Evolutionary conservation across 2,113 vertebrate species (phyloP), one percentile per base, ranked within the genome.

Genomic region (Sorex fumeus): DNA sequence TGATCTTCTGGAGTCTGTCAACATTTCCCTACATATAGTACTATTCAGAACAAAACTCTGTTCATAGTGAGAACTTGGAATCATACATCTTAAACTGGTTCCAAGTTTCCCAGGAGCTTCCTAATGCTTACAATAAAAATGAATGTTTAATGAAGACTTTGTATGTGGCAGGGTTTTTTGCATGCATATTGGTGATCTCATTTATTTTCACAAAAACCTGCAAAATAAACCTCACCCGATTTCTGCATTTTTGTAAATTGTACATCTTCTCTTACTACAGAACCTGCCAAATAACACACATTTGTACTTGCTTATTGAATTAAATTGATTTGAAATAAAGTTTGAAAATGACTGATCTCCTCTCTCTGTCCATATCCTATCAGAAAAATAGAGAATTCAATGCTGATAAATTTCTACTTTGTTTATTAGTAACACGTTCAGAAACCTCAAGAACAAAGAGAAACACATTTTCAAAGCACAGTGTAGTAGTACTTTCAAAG

Each of bases 401-500:
- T 53, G 12, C 43, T 94, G 43, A 88, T 60, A 90, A 86, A 85
- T 92, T 92, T 89, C 85, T 19, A 81, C 86, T 92, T 93, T 91
- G 27, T 86, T 91, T 72, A 90, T 69, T 86, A 23, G 45, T 77
- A 91, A 69, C 69, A 88, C 75, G 84, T 60, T 91, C 90, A 74
- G 80, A 69, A 75, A 36, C 53, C 69, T 89, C 66, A 21, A 95
- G 83, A 95, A 91, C 47, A 95, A 95, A 95, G 69, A 83, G 69
- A 80, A 92, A 91, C 23, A 75, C 84, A 81, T 95, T 95, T 95
- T 94, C 78, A 92, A 93, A 84, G 36, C n/a, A 60, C 4, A 91
- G 1, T 13, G 43, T 75, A 62, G 71, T 72, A 50, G 74, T 87
- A 60, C 87, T 80, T 96, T 96, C 94, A 96, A 96, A 96, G 81